Base-by-base conservation (phyloP, 2,113 vertebrate species). In the Corvus cornix region DNA sequence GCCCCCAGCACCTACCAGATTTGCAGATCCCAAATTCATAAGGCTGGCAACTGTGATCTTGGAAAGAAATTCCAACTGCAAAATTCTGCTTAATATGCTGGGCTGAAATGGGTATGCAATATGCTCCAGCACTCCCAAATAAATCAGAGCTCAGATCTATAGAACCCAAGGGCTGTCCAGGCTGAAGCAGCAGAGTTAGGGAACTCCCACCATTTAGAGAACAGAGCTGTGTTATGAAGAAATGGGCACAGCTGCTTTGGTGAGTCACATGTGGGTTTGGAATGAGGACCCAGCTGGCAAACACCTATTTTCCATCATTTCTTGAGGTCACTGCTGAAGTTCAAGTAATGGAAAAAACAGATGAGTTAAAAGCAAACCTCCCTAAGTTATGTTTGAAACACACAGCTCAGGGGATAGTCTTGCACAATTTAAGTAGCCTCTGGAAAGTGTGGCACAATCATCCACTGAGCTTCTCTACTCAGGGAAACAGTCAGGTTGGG, bases 401-500 rank as follows among this genome's bases (percentile, higher is more conserved):
- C n/a, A 26, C 27, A 74, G 26, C 17, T 70, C 51, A 53, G 46
- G 6, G 6, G 41, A 62, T 10, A 69, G 53, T 4, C 28, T 55
- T 11, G 10, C 20, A 72, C 63, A 89, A 58, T 55, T 52, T 37
- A 84, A 66, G 24, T 28, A 86, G 76, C n/a, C 55, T 77, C 64
- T 87, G 64, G 27, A 74, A 48, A 81, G 31, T 3, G 31, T 13
- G 46, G 77, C 62, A 87, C 23, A 67, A 56, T 24, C 62, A 37
- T 23, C 46, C 10, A 6, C 18, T 43, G 52, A 79, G 70, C n/a
- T 84, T 41, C 46, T 78, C n/a, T 26, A 16, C 26, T 37, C 18
- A 41, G 0, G 7, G 53, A 72, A 44, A 27, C 30, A 53, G 46
- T 4, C 0, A 0, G 24, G 15, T 16, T 35, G n/a, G 23, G 44